Base-by-base conservation (phyloP, 2,797 vertebrate species). In the Hipposideros larvatus region DNA sequence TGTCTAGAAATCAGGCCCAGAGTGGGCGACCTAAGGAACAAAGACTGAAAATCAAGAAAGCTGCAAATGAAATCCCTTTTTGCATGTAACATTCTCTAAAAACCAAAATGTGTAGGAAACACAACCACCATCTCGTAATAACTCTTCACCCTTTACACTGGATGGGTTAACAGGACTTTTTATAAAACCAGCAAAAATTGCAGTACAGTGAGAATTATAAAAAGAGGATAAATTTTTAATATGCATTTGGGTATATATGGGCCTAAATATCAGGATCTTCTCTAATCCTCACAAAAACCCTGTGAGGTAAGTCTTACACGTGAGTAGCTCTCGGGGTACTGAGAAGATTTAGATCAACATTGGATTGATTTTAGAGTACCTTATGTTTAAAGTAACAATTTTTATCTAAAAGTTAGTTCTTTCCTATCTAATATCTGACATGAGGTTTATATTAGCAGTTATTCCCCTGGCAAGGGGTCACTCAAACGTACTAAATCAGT, bases 341-440 rank as follows among this genome's bases (percentile, higher is more conserved):
- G 48, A 61, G 51, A 87, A 61, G 46, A 87, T 78, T 82, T 37
- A 86, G n/a, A 75, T 87, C 24, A 48, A 96, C 95, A 43, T 75
- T 51, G 79, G 43, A 80, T 91, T 83, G 43, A 80, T 88, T 83
- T 22, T 7, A 83, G 55, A 83, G 22, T 10, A 11, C 16, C 70
- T 21, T 43, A 15, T 68, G 10, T 70, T 88, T 83, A 74, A 95
- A 75, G 21, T 26, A 91, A 83, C 48, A 0, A 11, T 57, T 55
- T 63, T 90, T n/a, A 91, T 53, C 5, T 7, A 93, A 73, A 87
- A 85, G 73, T 41, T 16, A 74, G 22, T n/a, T 91, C 10, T 84
- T 90, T 79, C 53, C 91, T 80, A 68, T 57, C 80, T 70, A 91
- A 48, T 90, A 93, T 87, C 53, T 85, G 71, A 96, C 9, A 91